A percentile compares a stretch with the other conserved stretches of the same genome.
phyloP scores from a whole-genome alignment of 1,140 invertebrate genomes.

The Epicauta chinensis region DNA sequence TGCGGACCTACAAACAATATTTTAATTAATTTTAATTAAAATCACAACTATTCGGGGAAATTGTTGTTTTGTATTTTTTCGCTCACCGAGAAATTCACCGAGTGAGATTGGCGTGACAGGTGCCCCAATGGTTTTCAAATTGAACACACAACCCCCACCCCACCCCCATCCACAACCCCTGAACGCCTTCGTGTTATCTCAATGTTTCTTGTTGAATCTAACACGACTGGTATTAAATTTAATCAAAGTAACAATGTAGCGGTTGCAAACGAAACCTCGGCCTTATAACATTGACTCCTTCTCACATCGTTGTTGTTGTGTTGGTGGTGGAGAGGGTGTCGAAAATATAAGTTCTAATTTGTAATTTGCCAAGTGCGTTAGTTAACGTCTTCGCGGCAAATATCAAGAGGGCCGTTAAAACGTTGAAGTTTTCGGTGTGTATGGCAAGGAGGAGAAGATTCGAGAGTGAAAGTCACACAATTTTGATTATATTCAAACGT shows the following conservation, averaged over 20 bases:
- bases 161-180: too few species aligned
- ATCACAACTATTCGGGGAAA: neutral
- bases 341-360: constrained; percentile 37
- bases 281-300: constrained; percentile 4
- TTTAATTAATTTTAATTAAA: constrained; percentile 12
- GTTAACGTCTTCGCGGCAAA: constrained; percentile 29
- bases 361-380: constrained; percentile 36
- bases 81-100: too few species aligned
- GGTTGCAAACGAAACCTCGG: constrained; percentile 26
- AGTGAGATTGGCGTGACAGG: neutral
- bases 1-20: neutral
- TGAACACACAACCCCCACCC: too few species aligned
- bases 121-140: neutral
- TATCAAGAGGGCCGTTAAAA: constrained; percentile 33
- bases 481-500: constrained; percentile 34
- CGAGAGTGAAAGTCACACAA: constrained; percentile 32
- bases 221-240: constrained; percentile 28
- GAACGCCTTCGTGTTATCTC: neutral
- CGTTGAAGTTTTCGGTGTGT: constrained; percentile 27
- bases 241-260: constrained; percentile 30
- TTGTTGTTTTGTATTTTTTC: neutral
- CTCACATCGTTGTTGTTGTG: neutral
- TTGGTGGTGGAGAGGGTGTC: constrained; percentile 21
- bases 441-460: too few species aligned
- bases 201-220: constrained; percentile 7